phyloP scores from a whole-genome alignment of 2,113 vertebrate species.

The Pipra filicauda region DNA sequence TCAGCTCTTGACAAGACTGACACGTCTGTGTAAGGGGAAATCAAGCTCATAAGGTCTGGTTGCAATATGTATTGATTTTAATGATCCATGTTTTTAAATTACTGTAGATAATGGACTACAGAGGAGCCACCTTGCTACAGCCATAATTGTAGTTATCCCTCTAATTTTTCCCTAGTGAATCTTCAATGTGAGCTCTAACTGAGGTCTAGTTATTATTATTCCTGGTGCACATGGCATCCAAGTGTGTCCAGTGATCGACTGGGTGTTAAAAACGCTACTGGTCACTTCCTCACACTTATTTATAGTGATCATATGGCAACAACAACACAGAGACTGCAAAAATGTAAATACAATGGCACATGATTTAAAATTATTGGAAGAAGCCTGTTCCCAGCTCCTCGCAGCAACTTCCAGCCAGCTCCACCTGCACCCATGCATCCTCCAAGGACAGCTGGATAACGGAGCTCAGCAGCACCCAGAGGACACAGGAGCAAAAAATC shows the following conservation, averaged over 20 bases:
- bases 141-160: background rate
- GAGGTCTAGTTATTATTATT: background rate
- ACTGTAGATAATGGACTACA: background rate
- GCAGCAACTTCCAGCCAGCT: background rate
- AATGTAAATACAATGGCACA: background rate
- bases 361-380: background rate
- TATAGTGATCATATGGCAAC: background rate
- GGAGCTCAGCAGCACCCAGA: background rate
- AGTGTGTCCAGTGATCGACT: background rate
- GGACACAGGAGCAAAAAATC: background rate
- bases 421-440: background rate
- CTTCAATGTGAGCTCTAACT: background rate
- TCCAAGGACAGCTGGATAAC: background rate
- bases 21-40: background rate
- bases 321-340: background rate
- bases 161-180: background rate
- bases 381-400: background rate
- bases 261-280: background rate
- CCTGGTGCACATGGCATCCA: background rate
- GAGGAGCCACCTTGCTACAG: background rate
- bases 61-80: conserved; percentile 25
- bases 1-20: background rate
- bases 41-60: background rate
- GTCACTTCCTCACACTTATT: background rate
- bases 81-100: background rate